phyloP scores from a whole-genome alignment of 1,140 invertebrate species.

The Drosophila quadrilineata region DNA sequence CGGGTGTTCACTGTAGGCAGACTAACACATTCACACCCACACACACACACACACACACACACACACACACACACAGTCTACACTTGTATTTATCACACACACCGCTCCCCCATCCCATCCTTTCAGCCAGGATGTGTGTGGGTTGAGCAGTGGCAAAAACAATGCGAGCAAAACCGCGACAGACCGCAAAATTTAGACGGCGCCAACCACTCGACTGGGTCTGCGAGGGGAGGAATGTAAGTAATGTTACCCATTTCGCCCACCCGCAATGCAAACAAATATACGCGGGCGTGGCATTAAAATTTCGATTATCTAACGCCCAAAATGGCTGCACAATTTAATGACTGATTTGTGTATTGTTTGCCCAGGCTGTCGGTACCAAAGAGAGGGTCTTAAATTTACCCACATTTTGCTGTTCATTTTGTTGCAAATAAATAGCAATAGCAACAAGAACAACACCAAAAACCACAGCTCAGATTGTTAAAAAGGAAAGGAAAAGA shows the following conservation, averaged over 20 bases:
- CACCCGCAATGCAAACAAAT: constrained; percentile 39
- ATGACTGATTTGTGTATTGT: constrained; percentile 62
- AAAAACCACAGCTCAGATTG: not conserved
- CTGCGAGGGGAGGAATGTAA: constrained; percentile 11
- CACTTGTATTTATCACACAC: not conserved
- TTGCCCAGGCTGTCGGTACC: constrained; percentile 26
- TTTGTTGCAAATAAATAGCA: constrained; percentile 5
- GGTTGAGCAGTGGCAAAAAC: too few relatives aligned
- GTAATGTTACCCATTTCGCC: constrained; percentile 40
- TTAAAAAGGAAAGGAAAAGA: not conserved
- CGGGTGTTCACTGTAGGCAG: constrained; percentile 12
- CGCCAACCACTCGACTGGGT: constrained; percentile 11
- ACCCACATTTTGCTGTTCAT: constrained; percentile 14
- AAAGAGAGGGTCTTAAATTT: constrained; percentile 38
- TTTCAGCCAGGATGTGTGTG: constrained; percentile 6
- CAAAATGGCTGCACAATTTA: constrained; percentile 51
- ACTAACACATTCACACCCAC: too few relatives aligned
- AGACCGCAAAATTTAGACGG: constrained; percentile 57
- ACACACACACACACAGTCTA: not conserved
- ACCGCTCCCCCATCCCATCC: not conserved
- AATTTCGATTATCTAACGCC: constrained; percentile 60
- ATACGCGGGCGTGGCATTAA: constrained; percentile 37
- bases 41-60: not conserved
- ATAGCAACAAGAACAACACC: not conserved
- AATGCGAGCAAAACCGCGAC: constrained; percentile 47